Base-by-base conservation (phyloP, 1,140 invertebrate species). In the Zaprionus inermis region DNA sequence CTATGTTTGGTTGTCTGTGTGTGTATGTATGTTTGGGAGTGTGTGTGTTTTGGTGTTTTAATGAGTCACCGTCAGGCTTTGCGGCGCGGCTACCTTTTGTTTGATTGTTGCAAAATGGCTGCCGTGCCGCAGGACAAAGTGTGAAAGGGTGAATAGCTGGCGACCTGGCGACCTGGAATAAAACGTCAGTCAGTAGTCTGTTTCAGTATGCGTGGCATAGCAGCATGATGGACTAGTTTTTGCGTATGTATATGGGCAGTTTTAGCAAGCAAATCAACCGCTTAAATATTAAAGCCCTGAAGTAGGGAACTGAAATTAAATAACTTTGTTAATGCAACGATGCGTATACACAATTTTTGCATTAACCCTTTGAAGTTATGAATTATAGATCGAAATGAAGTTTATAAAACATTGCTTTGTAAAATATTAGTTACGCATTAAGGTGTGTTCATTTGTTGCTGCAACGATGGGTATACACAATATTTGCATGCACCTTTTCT, bases 71-170 rank as follows among this genome's bases (percentile, higher is more conserved):
- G 51, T 24, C 55, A 38, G 30, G 41, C 34, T 38, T 38, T 11
- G 41, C 24, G 44, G 64, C n/a, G 34, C 24, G 46, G 5, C 41
- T 57, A 55, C 41, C 66, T 30, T 63, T 74, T 73, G 66, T 74
- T 58, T 74, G 58, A 57, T 49, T 63, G 58, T 58, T 59, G 59
- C 72, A 32, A 70, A 74, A 63, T 41, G 65, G 66, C 65, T 30
- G 41, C 32, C 18, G 12, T 49, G 36, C 49, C 38, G 7, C 41
- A 24, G 24, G 54, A 56, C 49, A 56, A 59, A 67, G 12, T 28
- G n/a, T n/a, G n/a, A n/a, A n/a, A n/a, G n/a, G 61, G 28, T 30
- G 61, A 52, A 28, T 3, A 32, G 16, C 14, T 18, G 20, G 14
- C 34, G 56, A 36, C 54, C 28, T n/a, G 16, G 32, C n/a, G 28